These are phyloP conservation scores for Aphelenchoides bicaudatus DNA, from an alignment of 2,888 invertebrate genomes.

Conservation along the genomic window DNA sequence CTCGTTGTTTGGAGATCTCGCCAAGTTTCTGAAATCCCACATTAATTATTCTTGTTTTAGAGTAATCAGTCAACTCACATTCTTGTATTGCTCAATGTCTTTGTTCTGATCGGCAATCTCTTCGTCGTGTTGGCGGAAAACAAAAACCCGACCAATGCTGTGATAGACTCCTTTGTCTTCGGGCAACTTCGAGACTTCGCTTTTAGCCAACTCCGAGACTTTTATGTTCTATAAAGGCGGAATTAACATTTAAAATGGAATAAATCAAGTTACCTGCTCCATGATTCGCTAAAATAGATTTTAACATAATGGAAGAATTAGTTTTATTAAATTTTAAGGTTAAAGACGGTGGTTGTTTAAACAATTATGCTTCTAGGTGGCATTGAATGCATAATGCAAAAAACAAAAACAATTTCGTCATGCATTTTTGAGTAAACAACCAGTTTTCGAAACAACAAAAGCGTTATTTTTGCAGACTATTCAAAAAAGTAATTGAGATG, in stretches of 20 bases:
- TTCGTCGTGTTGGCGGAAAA: slow-evolving; percentile 18
- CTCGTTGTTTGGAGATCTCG: slow-evolving; percentile 69
- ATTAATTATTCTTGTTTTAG: no score
- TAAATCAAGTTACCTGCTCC: slow-evolving; percentile 24
- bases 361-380: no score
- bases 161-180: slow-evolving; percentile 29
- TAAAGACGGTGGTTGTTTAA: no score
- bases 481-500: no score
- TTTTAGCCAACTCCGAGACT: slow-evolving; percentile 28
- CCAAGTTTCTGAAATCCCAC: slow-evolving; percentile 25
- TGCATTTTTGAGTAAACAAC: no score
- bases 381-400: no score
- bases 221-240: slow-evolving; percentile 30
- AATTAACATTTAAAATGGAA: neutral
- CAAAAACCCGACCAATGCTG: slow-evolving; percentile 29
- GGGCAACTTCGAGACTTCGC: slow-evolving; percentile 25
- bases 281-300: slow-evolving; percentile 29
- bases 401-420: no score
- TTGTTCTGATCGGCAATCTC: slow-evolving; percentile 14
- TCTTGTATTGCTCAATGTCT: slow-evolving; percentile 20
- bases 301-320: no score
- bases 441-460: no score
- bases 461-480: no score
- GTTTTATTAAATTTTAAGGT: no score
- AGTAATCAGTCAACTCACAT: no score